phyloP scores from a whole-genome alignment of 2,113 vertebrate genomes.

The Cairina moschata region DNA sequence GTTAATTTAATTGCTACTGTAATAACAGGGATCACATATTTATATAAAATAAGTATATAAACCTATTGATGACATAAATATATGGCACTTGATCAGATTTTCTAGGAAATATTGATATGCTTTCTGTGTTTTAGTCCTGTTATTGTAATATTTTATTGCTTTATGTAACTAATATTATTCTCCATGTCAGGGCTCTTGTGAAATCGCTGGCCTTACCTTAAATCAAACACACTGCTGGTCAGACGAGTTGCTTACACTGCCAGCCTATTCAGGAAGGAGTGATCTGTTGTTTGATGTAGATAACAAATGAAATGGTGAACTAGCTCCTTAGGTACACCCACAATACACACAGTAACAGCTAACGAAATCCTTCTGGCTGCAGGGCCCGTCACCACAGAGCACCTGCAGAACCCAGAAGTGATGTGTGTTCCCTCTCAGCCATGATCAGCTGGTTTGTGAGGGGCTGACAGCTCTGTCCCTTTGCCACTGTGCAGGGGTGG shows the following conservation, averaged over 20 bases:
- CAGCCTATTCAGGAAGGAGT: background rate
- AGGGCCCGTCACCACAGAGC: background rate
- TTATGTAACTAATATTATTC: background rate
- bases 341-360: background rate
- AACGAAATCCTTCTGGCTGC: background rate
- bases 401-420: background rate
- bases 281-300: background rate
- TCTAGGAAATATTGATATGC: background rate
- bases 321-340: background rate
- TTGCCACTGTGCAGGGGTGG: background rate
- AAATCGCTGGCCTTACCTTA: background rate
- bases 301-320: background rate
- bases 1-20: background rate
- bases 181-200: background rate
- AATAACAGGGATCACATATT: background rate
- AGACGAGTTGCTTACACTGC: background rate
- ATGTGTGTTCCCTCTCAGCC: background rate
- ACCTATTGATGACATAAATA: background rate
- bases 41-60: background rate
- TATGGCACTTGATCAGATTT: background rate
- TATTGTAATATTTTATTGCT: background rate
- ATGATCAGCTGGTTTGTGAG: fast-evolving
- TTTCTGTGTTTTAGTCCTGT: background rate
- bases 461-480: background rate
- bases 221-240: background rate